phyloP scores from a whole-genome alignment of 2,888 invertebrate species.

The Desoria tigrina region DNA sequence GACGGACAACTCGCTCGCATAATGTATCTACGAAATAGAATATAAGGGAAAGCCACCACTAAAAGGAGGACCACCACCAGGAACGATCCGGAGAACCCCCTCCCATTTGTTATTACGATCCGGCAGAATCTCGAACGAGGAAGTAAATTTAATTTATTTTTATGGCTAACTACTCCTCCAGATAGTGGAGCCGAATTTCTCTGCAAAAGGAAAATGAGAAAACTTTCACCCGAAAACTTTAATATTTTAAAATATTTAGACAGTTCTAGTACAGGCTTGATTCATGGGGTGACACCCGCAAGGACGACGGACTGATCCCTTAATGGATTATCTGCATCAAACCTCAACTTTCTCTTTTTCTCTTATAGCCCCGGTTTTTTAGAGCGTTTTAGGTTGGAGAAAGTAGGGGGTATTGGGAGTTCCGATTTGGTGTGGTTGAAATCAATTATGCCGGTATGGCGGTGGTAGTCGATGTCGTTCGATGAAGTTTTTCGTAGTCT shows the following conservation, averaged over 20 bases:
- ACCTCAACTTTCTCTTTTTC: too few relatives aligned
- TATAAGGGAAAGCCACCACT: not conserved
- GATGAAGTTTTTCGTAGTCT: too few relatives aligned
- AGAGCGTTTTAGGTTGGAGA: too few relatives aligned
- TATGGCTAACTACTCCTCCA: slow-evolving; percentile 25
- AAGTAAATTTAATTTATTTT: slow-evolving; percentile 40
- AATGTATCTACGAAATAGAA: too few relatives aligned
- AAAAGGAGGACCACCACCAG: not conserved
- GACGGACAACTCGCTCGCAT: too few relatives aligned
- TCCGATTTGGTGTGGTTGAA: too few relatives aligned
- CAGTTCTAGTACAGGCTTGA: not conserved
- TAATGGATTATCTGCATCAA: too few relatives aligned
- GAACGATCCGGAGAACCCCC: not conserved
- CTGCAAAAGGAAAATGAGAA: slow-evolving; percentile 23
- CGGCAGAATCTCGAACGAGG: not conserved
- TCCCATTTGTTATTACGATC: slow-evolving; percentile 12
- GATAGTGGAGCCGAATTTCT: slow-evolving; percentile 23
- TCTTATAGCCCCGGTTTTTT: too few relatives aligned
- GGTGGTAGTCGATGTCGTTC: too few relatives aligned
- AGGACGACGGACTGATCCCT: not conserved
- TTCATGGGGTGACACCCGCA: not conserved
- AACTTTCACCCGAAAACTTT: slow-evolving; percentile 28
- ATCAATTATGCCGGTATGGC: too few relatives aligned
- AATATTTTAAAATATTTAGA: slow-evolving; percentile 10
- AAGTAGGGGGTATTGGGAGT: too few relatives aligned